These are phyloP conservation scores for Drosophila erecta DNA, from an alignment of 1,140 invertebrate genomes.

Conservation along the genomic window DNA sequence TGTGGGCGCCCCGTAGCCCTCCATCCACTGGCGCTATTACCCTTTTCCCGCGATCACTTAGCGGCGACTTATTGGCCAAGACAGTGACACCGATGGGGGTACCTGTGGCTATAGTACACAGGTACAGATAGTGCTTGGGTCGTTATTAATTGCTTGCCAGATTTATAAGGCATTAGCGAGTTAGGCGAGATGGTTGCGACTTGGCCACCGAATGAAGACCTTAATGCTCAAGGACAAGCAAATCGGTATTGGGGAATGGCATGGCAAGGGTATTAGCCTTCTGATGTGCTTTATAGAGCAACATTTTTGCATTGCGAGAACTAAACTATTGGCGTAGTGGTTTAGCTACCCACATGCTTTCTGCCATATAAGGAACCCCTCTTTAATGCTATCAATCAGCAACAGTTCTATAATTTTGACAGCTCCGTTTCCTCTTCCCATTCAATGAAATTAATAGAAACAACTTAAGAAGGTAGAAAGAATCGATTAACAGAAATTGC, in stretches of 20 bases:
- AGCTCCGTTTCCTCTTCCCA: no score
- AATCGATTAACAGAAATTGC: no score
- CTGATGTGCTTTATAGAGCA: not conserved
- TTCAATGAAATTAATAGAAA: constrained; percentile 3
- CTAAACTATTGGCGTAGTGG: constrained; percentile 8
- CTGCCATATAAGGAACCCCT: not conserved
- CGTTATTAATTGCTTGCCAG: constrained; percentile 68
- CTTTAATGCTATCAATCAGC: constrained; percentile 4
- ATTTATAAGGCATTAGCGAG: constrained; percentile 66
- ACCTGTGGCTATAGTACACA: constrained; percentile 39
- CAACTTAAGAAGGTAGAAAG: no score
- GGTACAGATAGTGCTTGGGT: constrained; percentile 6
- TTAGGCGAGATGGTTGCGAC: constrained; percentile 39
- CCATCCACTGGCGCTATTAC: not conserved
- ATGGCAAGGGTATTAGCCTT: constrained; percentile 17
- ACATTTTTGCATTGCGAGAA: not conserved
- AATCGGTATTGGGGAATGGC: constrained; percentile 3
- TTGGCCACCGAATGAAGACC: constrained; percentile 15
- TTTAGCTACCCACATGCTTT: constrained; percentile 4
- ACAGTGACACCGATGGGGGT: constrained; percentile 43
- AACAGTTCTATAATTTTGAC: not conserved
- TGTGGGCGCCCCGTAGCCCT: constrained; percentile 57
- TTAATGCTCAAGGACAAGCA: constrained; percentile 1
- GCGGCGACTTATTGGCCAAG: constrained; percentile 70
- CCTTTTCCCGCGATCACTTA: constrained; percentile 51